phyloP scores from a whole-genome alignment of 2,113 vertebrate genomes.

The Thermophis baileyi region DNA sequence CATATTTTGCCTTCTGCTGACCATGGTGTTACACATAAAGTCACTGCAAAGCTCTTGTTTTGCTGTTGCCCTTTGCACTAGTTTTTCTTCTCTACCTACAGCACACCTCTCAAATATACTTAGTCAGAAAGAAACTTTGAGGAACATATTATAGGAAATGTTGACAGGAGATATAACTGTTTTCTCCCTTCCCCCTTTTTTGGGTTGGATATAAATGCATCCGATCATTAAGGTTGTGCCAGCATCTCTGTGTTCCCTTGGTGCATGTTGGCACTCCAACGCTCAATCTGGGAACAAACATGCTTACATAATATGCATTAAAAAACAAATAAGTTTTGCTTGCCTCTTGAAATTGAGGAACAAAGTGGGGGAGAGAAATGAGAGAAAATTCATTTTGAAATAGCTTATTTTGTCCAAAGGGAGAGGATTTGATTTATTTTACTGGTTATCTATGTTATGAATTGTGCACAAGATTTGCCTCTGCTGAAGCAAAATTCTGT shows the following conservation, averaged over 20 bases:
- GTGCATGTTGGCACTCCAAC: slow-evolving; percentile 20
- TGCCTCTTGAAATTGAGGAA: slow-evolving; percentile 30
- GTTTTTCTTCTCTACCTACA: background rate
- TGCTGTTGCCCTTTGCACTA: background rate
- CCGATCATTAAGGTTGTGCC: slow-evolving; percentile 19
- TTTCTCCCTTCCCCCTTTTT: slow-evolving; percentile 18
- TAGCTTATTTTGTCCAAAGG: background rate
- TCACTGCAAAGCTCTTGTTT: background rate
- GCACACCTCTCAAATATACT: background rate
- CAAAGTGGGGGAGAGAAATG: slow-evolving; percentile 4
- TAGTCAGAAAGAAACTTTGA: background rate
- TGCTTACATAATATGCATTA: slow-evolving; percentile 27
- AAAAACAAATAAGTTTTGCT: slow-evolving; percentile 20
- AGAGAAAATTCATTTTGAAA: slow-evolving; percentile 25
- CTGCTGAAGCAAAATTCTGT: background rate
- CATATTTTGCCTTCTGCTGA: background rate
- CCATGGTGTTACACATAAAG: background rate
- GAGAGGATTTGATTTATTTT: background rate
- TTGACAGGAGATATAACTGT: slow-evolving; percentile 21
- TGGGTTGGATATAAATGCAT: slow-evolving; percentile 18
- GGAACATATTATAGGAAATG: slow-evolving; percentile 10
- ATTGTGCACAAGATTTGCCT: background rate
- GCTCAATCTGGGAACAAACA: slow-evolving; percentile 33
- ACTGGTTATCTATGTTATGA: background rate
- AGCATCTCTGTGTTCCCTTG: slow-evolving; percentile 13